Evolutionary conservation across 2,797 vertebrate species (phyloP).

Genomic region (Pelobates cultripes): DNA sequence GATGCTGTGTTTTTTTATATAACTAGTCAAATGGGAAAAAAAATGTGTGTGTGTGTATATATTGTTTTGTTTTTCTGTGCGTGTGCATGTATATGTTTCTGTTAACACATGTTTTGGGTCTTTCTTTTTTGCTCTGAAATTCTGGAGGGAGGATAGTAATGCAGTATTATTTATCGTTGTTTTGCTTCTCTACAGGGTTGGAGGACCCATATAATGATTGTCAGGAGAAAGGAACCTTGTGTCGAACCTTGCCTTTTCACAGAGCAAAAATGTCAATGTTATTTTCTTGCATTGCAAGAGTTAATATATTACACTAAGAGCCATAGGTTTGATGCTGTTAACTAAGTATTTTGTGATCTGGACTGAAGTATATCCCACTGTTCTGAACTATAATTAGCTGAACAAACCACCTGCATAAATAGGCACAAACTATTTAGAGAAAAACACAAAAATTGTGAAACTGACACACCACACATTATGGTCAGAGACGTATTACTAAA

Average conservation of each 20-base stretch:
- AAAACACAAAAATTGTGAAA: conserved; percentile 5
- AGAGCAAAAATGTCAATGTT: conserved; percentile 13
- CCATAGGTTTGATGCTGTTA: conserved; percentile 32
- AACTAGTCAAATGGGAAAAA: no score
- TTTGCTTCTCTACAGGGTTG: not conserved
- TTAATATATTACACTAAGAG: conserved; percentile 33
- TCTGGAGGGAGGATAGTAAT: no score
- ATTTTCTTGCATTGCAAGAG: conserved; percentile 20
- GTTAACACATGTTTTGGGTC: not conserved
- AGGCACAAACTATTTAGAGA: not conserved
- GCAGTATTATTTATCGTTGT: not conserved
- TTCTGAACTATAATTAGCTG: conserved; percentile 13
- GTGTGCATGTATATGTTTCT: no score
- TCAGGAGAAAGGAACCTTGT: not conserved
- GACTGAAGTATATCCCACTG: conserved; percentile 10
- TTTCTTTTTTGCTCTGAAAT: not conserved
- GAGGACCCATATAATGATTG: not conserved
- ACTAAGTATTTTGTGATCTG: conserved; percentile 34
- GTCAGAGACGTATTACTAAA: not conserved
- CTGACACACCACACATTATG: conserved; percentile 11
- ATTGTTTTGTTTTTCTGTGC: no score
- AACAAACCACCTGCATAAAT: conserved; percentile 2
- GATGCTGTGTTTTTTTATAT: no score
- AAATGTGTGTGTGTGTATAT: no score
- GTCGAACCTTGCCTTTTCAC: not conserved